These are phyloP conservation scores for Diaphora mendica DNA, from an alignment of 2,888 invertebrate genomes.

Conservation along the genomic window DNA sequence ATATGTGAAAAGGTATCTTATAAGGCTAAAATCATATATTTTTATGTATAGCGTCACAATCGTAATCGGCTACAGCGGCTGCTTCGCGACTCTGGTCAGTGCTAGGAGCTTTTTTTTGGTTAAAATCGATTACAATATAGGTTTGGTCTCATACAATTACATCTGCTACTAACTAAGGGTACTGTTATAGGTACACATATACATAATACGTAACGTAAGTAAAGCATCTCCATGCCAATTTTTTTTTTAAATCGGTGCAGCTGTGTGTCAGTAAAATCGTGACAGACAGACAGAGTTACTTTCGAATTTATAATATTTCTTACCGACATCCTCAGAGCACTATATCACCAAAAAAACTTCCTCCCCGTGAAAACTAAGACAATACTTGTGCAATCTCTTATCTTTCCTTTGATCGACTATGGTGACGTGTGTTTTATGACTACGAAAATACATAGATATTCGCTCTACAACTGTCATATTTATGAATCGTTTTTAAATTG, in stretches of 20 bases:
- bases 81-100: too few relatives aligned
- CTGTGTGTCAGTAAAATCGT: too few relatives aligned
- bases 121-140: neutral
- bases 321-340: neutral
- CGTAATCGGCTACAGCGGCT: too few relatives aligned
- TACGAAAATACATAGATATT: neutral
- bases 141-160: neutral
- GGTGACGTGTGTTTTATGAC: neutral
- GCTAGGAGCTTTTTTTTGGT: too few relatives aligned
- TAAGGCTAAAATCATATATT: neutral
- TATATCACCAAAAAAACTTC: neutral
- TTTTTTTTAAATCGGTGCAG: too few relatives aligned
- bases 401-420: neutral
- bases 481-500: neutral
- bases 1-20: conserved; percentile 1
- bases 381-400: neutral
- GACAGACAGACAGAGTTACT: neutral
- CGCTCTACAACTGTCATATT: neutral
- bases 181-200: too few relatives aligned
- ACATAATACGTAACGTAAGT: too few relatives aligned
- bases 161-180: neutral
- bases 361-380: neutral
- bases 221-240: too few relatives aligned
- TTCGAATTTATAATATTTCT: neutral
- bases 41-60: too few relatives aligned